Conservation (phyloP, 2,888 invertebrate genomes). For the Cheiracanthium punctorium region DNA sequence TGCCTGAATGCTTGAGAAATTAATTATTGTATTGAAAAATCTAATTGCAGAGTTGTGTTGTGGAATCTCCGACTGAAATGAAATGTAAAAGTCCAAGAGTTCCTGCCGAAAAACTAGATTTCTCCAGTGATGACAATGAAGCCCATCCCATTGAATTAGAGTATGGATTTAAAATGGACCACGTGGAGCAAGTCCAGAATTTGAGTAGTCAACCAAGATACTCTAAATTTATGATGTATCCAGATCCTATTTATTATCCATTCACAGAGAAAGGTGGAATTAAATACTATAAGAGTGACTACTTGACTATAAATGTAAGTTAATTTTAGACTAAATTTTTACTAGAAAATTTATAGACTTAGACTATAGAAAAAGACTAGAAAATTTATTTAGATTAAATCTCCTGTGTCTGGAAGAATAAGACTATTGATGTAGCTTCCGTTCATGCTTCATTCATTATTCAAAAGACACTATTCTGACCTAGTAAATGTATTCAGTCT, state of each 20-base stretch:
- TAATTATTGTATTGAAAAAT: too few species aligned
- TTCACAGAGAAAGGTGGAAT: conserved; percentile 90
- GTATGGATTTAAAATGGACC: conserved; percentile 97
- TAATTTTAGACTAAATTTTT: too few species aligned
- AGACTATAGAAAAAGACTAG: too few species aligned
- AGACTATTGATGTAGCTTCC: too few species aligned
- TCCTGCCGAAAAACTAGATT: conserved; percentile 80
- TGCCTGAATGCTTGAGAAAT: too few species aligned
- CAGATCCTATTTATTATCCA: conserved; percentile 90
- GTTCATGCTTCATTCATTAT: too few species aligned
- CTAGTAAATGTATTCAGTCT: too few species aligned
- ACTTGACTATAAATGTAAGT: conserved; percentile 90
- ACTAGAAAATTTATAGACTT: too few species aligned
- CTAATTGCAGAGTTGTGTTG: conserved; percentile 79
- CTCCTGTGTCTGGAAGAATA: too few species aligned
- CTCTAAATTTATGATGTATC: conserved; percentile 88
- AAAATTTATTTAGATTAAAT: too few species aligned
- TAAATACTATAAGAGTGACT: conserved; percentile 93
- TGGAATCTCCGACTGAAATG: conserved; percentile 86
- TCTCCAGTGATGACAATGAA: conserved; percentile 80
- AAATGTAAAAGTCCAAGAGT: conserved; percentile 90
- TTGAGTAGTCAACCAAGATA: conserved; percentile 81
- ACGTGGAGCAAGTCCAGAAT: conserved; percentile 87
- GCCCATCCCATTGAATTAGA: conserved; percentile 85
- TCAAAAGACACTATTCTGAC: too few species aligned